phyloP scores from a whole-genome alignment of 2,888 invertebrate genomes.

The Drosophila prostipennis region DNA sequence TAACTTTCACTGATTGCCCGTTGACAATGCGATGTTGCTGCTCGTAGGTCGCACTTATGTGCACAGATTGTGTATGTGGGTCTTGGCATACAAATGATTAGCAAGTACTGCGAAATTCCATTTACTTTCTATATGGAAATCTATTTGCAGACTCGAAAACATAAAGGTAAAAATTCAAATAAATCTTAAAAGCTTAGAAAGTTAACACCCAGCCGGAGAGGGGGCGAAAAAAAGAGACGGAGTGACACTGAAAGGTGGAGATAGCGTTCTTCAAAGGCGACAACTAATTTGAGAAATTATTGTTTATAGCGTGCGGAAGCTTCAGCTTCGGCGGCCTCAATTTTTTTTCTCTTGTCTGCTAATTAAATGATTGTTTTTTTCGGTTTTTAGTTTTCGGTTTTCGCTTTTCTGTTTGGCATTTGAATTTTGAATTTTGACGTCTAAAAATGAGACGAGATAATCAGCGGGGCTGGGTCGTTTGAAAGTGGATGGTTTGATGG shows the following conservation, averaged over 20 bases:
- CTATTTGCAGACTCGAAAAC: constrained; percentile 31
- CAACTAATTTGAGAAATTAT: constrained; percentile 40
- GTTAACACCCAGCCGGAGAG: constrained; percentile 34
- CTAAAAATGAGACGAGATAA: constrained; percentile 6
- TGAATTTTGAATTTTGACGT: constrained; percentile 1
- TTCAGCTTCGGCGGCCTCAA: constrained; percentile 14
- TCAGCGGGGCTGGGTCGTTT: constrained; percentile 6
- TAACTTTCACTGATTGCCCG: constrained; percentile 77
- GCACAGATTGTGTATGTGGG: constrained; percentile 5
- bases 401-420: not conserved
- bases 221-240: too few relatives aligned
- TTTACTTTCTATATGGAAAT: constrained; percentile 56
- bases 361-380: constrained; percentile 39
- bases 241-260: not conserved
- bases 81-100: constrained; percentile 33
- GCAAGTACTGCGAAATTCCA: constrained; percentile 55
- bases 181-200: constrained; percentile 41
- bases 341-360: constrained; percentile 21
- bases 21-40: constrained; percentile 63
- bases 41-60: constrained; percentile 11
- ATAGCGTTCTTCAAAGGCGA: constrained; percentile 25
- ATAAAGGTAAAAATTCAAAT: constrained; percentile 11
- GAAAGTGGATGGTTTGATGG: constrained; percentile 2
- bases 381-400: not conserved
- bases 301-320: constrained; percentile 40